These are phyloP conservation scores for Salvator merianae DNA, from an alignment of 2,113 vertebrate species.

Conservation along the genomic window DNA sequence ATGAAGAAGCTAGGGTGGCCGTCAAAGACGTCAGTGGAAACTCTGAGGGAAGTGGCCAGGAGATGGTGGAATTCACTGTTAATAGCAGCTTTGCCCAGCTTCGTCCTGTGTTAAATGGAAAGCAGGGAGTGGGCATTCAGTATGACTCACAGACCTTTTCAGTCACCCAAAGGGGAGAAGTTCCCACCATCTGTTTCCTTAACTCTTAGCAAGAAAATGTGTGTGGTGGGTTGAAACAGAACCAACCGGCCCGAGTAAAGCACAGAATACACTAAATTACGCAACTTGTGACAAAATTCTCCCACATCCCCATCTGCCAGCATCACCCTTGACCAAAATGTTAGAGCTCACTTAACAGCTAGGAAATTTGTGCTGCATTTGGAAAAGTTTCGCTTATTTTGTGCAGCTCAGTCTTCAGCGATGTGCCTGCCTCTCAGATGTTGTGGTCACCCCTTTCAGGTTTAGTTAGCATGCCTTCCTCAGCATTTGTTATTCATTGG, in stretches of 20 bases:
- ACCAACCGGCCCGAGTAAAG: conserved; percentile 70
- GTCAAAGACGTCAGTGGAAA: conserved; percentile 95
- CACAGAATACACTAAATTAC: no score
- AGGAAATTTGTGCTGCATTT: no score
- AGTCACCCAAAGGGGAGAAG: conserved; percentile 87
- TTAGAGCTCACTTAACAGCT: conserved; percentile 5
- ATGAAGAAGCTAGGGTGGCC: conserved; percentile 77
- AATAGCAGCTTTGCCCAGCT: conserved; percentile 82
- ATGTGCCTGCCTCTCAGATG: no score
- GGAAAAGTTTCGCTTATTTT: background rate
- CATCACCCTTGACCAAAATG: conserved; percentile 41
- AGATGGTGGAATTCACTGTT: conserved; percentile 87
- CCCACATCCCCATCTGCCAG: background rate
- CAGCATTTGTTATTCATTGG: background rate
- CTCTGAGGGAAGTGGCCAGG: conserved; percentile 90
- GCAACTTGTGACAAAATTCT: no score
- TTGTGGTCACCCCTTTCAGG: background rate
- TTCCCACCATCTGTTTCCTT: conserved; percentile 98
- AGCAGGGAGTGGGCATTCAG: conserved; percentile 79
- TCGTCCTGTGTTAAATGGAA: conserved; percentile 89
- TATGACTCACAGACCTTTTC: conserved; percentile 83
- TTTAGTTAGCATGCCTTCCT: no score
- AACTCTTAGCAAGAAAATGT: conserved; percentile 89
- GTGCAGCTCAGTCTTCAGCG: background rate
- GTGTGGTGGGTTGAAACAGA: conserved; percentile 91